Base-by-base conservation (phyloP, 2,888 invertebrate species). In the Apamea crenata region DNA sequence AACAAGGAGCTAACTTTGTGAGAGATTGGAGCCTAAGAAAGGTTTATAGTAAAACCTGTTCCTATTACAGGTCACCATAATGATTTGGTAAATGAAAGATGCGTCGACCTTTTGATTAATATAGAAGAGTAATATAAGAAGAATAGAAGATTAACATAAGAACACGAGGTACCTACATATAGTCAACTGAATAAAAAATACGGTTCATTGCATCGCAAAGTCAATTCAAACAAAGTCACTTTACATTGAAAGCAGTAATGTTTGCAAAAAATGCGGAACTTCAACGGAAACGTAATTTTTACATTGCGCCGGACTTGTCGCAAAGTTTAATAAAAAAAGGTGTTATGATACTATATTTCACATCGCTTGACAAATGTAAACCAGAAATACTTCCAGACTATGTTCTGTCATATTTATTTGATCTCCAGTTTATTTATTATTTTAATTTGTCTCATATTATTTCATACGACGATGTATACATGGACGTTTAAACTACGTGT, bases 361-460 rank as follows among this genome's bases (percentile, higher is more conserved):
- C 32, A 12, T 25, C 67, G 29, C 67, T 47, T 77, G 36, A 84
- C 63, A 61, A 16, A 71, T 53, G 29, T 73, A 44, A 59, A 67
- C 40, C 80, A 63, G 40, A 72, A 77, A 74, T 84, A 80, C 21
- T 47, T 40, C 32, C 40, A 68, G 32, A 74, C 50, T 44, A 56
- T 44, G 47, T 29, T 65, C 56, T 59, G 74, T 81, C 77, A 86
- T 56, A 70, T 78, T 77, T 80, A 63, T 87, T 86, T 81, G 68
- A 83, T 88, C 73, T 83, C 66, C 14, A 0, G 6, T 40, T 71
- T 80, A 77, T 77, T 74, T 66, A 69, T 74, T 68, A 71, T 67
- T 85, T 87, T 63, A 75, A 81, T 85, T 76, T 77, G 72, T 70
- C n/a, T 59, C 50, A 56, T 65, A 78, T 83, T 75, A 70, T 78